These are phyloP conservation scores for Anguilla japonica DNA, from an alignment of 2,113 vertebrate genomes.

Conservation along the genomic window DNA sequence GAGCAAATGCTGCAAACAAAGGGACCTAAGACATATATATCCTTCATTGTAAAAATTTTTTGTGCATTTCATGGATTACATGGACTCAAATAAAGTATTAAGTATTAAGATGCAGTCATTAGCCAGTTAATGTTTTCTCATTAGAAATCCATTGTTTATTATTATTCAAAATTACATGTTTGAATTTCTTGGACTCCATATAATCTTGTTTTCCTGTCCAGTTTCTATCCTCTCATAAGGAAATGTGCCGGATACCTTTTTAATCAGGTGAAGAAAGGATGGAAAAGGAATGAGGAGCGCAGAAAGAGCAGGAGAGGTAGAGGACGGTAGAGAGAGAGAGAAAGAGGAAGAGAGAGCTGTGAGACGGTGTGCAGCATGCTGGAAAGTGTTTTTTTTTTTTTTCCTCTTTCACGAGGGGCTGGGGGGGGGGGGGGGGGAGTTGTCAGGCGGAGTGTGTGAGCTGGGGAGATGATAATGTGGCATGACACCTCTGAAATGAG, in stretches of 20 bases:
- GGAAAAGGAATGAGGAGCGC: constrained; percentile 36
- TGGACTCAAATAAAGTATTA: background rate
- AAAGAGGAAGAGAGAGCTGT: constrained; percentile 32
- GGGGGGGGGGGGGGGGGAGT: constrained; percentile 85
- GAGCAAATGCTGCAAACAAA: background rate
- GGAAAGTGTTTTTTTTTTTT: constrained; percentile 60
- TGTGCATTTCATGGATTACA: background rate
- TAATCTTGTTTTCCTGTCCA: constrained; percentile 43
- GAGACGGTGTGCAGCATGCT: constrained; percentile 29
- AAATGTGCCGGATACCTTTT: constrained; percentile 35
- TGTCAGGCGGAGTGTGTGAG: constrained; percentile 92
- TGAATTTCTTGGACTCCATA: background rate
- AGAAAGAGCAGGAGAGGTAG: background rate
- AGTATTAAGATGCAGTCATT: background rate
- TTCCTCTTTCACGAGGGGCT: constrained; percentile 81
- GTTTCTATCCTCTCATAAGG: constrained; percentile 34
- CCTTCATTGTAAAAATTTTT: background rate
- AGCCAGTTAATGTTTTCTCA: constrained; percentile 22
- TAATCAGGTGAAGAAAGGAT: constrained; percentile 20
- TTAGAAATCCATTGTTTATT: constrained; percentile 43
- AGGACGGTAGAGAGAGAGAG: constrained; percentile 24
- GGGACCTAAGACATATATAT: background rate
- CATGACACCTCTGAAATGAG: constrained; percentile 99
- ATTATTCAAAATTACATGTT: constrained; percentile 32
- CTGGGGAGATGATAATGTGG: constrained; percentile 94